Base-by-base conservation (phyloP, 1,140 invertebrate genomes). In the Cyrtorhinus lividipennis region DNA sequence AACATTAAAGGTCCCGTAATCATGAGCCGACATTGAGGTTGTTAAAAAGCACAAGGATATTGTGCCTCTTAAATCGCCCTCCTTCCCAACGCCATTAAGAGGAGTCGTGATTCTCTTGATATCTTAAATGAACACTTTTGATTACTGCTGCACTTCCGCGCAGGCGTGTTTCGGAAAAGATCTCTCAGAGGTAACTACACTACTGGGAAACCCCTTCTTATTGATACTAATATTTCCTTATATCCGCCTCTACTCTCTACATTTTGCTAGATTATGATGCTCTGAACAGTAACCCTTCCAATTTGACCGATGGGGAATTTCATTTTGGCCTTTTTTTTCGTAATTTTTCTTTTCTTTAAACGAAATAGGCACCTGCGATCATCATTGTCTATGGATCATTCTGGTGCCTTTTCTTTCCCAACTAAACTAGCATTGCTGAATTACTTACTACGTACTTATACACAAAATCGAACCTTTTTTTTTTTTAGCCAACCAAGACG, bases 151-250 rank as follows among this genome's bases (percentile, higher is more conserved):
- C 69, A 72, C 69, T 67, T 59, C 67, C 68, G 65, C 62, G 73
- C 78, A 89, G 86, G 86, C 81, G 85, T 88, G 83, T 89, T 88
- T 88, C 85, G 86, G 85, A 89, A 89, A 88, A 86, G 86, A 86
- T 88, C 86, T 81, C 85, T 88, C 83, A 87, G 67, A 70, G 69
- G 69, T 70, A 70, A 68, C 63, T 64, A 66, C 66, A 56, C 48
- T 46, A 65, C 68, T 69, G 69, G 70, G 69, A 70, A 70, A 74
- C 71, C 74, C 70, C 71, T 67, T 71, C 45, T 68, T 68, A 62
- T 67, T 67, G 63, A 69, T 66, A 62, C 66, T 10, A 53, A 13
- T 53, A 13, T 53, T 53, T 20, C 48, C 18, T 15, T 38, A 38
- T 38, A 38, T 38, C 15, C 15, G 30, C 5, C 30, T 38, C 30